These are phyloP conservation scores for Perizoma affinitatum DNA, from an alignment of 2,888 invertebrate species.

Conservation along the genomic window DNA sequence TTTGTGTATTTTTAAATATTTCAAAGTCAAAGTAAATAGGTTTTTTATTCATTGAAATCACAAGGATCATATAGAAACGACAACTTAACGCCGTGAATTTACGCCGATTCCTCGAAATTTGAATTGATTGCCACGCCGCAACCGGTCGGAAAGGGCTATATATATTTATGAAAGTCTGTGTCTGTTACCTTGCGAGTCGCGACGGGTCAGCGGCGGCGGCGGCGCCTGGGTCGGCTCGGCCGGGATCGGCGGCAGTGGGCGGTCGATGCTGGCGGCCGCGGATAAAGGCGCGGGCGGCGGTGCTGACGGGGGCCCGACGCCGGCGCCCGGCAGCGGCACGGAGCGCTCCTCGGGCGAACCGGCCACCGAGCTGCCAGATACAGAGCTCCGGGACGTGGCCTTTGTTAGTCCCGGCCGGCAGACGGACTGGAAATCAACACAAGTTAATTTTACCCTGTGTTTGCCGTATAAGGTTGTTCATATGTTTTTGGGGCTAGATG, in stretches of 20 bases:
- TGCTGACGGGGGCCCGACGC: conserved; percentile 66
- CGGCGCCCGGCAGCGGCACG: conserved; percentile 49
- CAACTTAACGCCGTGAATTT: too few species aligned
- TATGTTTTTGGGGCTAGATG: too few species aligned
- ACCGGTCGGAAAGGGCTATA: too few species aligned
- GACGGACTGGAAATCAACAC: conserved; percentile 57
- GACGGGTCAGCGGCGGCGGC: conserved; percentile 79
- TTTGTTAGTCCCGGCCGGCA: conserved; percentile 77
- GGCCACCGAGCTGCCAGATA: conserved; percentile 78
- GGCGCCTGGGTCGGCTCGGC: conserved; percentile 80
- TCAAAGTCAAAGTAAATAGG: too few species aligned
- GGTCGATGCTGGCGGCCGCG: conserved; percentile 76
- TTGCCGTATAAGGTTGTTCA: too few species aligned
- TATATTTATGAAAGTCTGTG: too few species aligned
- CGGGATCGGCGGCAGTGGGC: conserved; percentile 86
- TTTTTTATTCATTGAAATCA: too few species aligned
- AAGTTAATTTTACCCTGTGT: too few species aligned
- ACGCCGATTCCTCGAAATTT: too few species aligned
- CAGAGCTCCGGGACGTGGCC: conserved; percentile 74
- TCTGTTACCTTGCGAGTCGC: conserved; percentile 90
- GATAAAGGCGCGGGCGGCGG: conserved; percentile 73
- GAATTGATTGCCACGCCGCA: too few species aligned
- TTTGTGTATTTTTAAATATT: too few species aligned
- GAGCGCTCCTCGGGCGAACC: conserved; percentile 74
- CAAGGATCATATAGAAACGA: too few species aligned